Percentiles rank a stretch among this genome's conserved stretches.
Conservation (phyloP, 1,140 invertebrate species). For the Drosophila punjabiensis region DNA sequence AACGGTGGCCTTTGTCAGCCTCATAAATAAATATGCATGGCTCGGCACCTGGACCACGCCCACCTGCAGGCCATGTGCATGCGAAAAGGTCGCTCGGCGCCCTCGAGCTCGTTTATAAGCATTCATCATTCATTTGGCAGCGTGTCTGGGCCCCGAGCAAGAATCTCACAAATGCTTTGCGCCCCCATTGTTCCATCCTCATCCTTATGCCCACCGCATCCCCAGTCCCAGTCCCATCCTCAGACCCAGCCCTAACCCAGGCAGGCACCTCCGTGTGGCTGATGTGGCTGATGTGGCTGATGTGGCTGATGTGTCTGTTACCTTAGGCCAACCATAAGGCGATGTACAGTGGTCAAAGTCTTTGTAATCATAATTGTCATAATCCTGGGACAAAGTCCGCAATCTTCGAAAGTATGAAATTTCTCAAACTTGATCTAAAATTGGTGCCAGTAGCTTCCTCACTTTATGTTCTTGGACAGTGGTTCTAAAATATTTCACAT, state of each 20-base stretch:
- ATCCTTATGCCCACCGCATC: background rate
- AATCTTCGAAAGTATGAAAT: no score
- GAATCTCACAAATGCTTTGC: conserved; percentile 66
- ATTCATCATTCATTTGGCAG: conserved; percentile 79
- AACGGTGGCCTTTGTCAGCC: conserved; percentile 11
- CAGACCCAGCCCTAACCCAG: background rate
- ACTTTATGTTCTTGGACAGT: no score
- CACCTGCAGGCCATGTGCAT: conserved; percentile 39
- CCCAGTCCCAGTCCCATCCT: background rate
- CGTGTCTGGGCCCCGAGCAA: conserved; percentile 40
- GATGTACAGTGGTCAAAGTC: background rate
- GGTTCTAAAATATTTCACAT: background rate
- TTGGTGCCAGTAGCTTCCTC: background rate
- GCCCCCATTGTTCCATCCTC: conserved; percentile 39
- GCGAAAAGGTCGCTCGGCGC: conserved; percentile 64
- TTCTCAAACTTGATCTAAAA: background rate
- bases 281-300: conserved; percentile 34
- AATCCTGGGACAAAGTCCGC: background rate
- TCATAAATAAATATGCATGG: conserved; percentile 37
- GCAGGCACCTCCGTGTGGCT: background rate
- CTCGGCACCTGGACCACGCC: conserved; percentile 24
- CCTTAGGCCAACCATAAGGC: conserved; percentile 47
- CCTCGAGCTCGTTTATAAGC: conserved; percentile 74
- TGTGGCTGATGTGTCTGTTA: conserved; percentile 48
- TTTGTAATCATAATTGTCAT: background rate